Conservation (phyloP, 2,113 vertebrate species). For the Heptranchias perlo region DNA sequence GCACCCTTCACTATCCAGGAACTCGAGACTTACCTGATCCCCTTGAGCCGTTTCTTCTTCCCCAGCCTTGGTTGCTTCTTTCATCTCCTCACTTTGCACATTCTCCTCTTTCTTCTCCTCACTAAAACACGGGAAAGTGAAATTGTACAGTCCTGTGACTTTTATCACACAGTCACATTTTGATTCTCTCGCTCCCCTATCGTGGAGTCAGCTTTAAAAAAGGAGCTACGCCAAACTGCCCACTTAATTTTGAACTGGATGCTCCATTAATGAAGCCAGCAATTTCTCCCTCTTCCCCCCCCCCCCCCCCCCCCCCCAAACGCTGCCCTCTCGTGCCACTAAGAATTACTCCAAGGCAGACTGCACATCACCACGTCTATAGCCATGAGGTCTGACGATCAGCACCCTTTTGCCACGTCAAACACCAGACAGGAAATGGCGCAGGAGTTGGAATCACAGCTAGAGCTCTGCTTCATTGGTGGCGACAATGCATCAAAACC, state of each 20-base stretch:
- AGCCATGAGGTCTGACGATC: not conserved
- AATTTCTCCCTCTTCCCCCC: not conserved
- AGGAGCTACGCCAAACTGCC: not conserved
- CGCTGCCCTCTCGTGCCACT: too few species aligned
- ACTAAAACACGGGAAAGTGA: slow-evolving; percentile 17
- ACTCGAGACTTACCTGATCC: slow-evolving; percentile 41
- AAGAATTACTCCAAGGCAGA: not conserved
- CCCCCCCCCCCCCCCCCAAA: not conserved
- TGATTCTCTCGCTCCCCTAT: too few species aligned
- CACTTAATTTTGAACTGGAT: not conserved
- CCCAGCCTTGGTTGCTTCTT: slow-evolving; percentile 51
- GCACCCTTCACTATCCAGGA: not conserved
- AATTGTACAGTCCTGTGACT: not conserved
- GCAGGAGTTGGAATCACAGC: not conserved
- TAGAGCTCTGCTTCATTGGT: not conserved
- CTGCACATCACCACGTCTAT: not conserved
- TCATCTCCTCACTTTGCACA: slow-evolving; percentile 50
- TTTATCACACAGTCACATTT: not conserved
- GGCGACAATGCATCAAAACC: not conserved
- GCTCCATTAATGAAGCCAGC: not conserved
- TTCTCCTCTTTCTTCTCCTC: slow-evolving; percentile 56
- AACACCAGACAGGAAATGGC: not conserved
- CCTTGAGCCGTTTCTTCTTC: slow-evolving; percentile 43
- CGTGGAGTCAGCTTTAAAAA: not conserved
- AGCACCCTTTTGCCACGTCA: too few species aligned